Conservation (phyloP, 2,888 invertebrate species). For the Agapostemon virescens region DNA sequence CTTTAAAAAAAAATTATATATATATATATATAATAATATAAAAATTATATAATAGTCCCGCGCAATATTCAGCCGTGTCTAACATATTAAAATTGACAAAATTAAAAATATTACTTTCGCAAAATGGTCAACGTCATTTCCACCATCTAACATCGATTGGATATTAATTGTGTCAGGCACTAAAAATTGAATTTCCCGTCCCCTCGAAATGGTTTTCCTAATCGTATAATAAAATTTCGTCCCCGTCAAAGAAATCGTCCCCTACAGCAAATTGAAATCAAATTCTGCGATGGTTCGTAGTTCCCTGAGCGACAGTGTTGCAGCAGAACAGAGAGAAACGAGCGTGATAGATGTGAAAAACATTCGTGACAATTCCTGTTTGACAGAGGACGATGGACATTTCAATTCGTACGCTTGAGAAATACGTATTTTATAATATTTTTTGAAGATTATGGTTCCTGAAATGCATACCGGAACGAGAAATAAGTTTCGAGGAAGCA, state of each 20-base stretch:
- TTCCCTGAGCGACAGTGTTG: neutral
- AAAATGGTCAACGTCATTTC: neutral
- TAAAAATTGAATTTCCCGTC: conserved; percentile 27
- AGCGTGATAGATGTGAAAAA: neutral
- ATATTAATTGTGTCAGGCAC: neutral
- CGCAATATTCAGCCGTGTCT: no score
- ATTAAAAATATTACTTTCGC: neutral
- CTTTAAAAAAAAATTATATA: no score
- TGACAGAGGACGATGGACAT: neutral
- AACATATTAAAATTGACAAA: neutral
- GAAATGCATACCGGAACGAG: conserved; percentile 37
- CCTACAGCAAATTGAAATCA: neutral
- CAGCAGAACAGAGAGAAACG: neutral
- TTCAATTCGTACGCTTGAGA: neutral
- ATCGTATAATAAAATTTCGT: neutral
- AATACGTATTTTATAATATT: neutral
- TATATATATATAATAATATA: no score
- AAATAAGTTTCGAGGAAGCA: conserved; percentile 51
- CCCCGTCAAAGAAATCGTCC: neutral
- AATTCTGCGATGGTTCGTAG: neutral
- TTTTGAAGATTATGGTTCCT: neutral
- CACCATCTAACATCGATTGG: neutral
- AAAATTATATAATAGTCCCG: no score
- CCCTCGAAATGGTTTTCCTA: neutral
- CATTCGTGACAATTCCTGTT: neutral